Conservation (phyloP, 2,113 vertebrate species). For the Garra rufa region DNA sequence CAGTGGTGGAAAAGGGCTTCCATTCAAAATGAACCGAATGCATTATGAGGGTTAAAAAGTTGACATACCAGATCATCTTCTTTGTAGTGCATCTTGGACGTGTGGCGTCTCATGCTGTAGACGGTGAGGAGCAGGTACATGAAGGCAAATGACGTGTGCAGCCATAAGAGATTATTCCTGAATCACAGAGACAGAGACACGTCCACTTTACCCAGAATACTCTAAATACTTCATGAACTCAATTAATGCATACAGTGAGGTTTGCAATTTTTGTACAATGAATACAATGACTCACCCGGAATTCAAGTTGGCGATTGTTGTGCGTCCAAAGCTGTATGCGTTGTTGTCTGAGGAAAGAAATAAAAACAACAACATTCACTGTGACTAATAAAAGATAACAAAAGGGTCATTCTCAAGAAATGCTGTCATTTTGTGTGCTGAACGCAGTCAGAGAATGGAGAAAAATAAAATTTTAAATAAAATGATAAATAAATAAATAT, state of each 20-base stretch:
- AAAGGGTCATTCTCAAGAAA: background rate
- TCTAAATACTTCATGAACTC: background rate
- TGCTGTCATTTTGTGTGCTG: background rate
- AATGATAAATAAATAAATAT: too few relatives aligned
- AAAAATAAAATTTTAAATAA: background rate
- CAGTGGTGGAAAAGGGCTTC: too few relatives aligned
- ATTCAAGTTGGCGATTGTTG: conserved; percentile 96
- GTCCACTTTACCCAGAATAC: background rate
- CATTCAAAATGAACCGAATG: too few relatives aligned
- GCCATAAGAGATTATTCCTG: conserved; percentile 94
- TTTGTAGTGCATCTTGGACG: conserved; percentile 98
- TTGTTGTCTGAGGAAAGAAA: conserved; percentile 86
- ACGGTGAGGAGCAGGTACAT: conserved; percentile 95
- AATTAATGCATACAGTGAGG: too few relatives aligned
- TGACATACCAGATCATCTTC: conserved; percentile 90
- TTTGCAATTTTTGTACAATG: background rate
- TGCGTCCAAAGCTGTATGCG: conserved; percentile 96
- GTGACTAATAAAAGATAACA: background rate
- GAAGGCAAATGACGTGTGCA: conserved; percentile 96
- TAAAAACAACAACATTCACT: background rate
- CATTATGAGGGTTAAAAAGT: too few relatives aligned
- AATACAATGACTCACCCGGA: conserved; percentile 80
- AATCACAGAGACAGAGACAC: background rate
- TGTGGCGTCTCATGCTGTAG: conserved; percentile 97
- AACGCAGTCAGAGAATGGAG: background rate